Evolutionary conservation across 2,888 invertebrate genomes (phyloP), one percentile per base, ranked within the genome.

Genomic region (Elysia crispata): DNA sequence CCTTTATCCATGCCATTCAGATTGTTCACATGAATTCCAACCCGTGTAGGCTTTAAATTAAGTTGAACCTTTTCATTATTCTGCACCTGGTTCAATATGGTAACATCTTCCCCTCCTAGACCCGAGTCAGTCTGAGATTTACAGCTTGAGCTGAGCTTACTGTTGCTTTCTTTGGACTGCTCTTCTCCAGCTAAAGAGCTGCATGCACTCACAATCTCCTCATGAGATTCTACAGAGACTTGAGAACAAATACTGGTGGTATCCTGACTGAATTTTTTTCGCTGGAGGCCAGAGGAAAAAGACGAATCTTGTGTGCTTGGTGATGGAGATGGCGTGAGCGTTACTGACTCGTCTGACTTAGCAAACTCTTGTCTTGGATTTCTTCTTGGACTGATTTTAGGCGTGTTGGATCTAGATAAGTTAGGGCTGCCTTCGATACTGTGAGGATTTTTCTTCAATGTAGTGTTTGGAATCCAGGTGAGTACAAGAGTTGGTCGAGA

Each of bases 401-500:
- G 89, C 41, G 88, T 89, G 50, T 85, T 84, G n/a, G 83, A 85
- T 6, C 85, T 83, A 15, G 89, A 87, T 62, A 84, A 83, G 77
- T 86, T 89, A 50, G 92, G 92, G 81, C 91, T 91, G 84, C 90
- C 91, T 83, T 91, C 90, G 49, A 92, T 89, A 79, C 91, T 91
- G 57, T 87, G 86, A 23, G 97, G 96, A 90, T 97, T 97, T 92
- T 95, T 97, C 83, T 96, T 95, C 60, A 98, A 93, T 0, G 97
- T 96, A 1, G 95, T 95, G 92, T 98, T 98, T 0, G 98, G 98
- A 86, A 98, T 97, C 98, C 98, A 98, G 82, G 97, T 97, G 1
- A 98, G 94, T 85, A 97, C 95, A 18, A 98, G 93, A 0, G 97
- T 98, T 28, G 85, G 96, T 94, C 91, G 93, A 79, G 90, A 85